Base-by-base conservation (phyloP, 2,113 vertebrate genomes). In the Nothoprocta perdicaria region DNA sequence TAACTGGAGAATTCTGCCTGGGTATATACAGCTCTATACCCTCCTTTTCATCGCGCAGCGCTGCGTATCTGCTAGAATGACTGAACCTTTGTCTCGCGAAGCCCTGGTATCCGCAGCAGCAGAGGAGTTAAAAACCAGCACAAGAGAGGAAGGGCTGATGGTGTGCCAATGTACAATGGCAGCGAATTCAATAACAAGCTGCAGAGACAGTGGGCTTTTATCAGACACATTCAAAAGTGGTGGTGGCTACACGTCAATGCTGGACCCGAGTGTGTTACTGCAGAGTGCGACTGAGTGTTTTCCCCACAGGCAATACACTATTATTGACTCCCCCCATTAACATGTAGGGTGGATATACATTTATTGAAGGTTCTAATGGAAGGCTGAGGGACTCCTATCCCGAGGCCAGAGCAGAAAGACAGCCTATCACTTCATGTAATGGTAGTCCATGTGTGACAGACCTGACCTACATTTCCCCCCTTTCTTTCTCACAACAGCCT, bases 401-500 rank as follows among this genome's bases (percentile, higher is more conserved):
- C 55, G 97, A 97, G 98, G 98, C 98, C 97, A 98, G 96, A 95
- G 97, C 97, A 98, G 98, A 98, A 98, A 98, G 98, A 98, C 97
- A 98, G 98, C 97, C 98, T 97, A 98, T 98, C 98, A 98, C 98
- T 98, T 98, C 96, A 94, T 95, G 97, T 98, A 98, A 98, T 97
- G 96, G 96, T 97, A 97, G 97, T 96, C 98, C 97, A 96, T 98
- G 97, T 98, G 97, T 98, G 98, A 99, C 98, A 98, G 98, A 98
- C 97, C 97, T 99, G 99, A 99, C 98, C 99, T 99, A 99, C 98
- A 99, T 99, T 98, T 96, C 96, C 95, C 95, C 96, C 93, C 97
- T 97, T 96, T 97, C 97, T 97, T 97, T 97, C 96, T 98, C 97
- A 95, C 96, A 98, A 97, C 97, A 97, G 97, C 96, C 96, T 97